phyloP scores from a whole-genome alignment of 2,888 invertebrate genomes.

The Drosophila austrosaltans region DNA sequence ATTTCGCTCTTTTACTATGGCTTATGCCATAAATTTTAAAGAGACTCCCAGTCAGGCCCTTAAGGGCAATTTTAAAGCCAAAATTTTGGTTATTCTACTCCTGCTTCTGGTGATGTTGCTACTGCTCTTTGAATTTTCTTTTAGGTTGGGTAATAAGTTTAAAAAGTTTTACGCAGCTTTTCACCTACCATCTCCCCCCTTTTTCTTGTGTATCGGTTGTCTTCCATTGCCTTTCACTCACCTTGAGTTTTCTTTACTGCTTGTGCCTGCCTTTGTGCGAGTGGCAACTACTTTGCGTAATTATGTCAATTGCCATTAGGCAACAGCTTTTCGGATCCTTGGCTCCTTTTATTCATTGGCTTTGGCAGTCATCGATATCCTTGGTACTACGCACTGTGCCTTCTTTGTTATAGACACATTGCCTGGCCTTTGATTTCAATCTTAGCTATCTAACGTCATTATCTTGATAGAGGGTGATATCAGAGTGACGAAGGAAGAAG shows the following conservation, averaged over 20 bases:
- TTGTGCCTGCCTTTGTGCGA: conserved; percentile 24
- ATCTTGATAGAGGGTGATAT: conserved; percentile 22
- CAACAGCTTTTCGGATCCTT: conserved; percentile 22
- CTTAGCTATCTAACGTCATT: conserved; percentile 51
- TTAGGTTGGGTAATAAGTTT: conserved; percentile 71
- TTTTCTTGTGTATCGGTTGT: conserved; percentile 18
- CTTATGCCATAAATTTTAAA: conserved; percentile 74
- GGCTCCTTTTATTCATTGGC: conserved; percentile 21
- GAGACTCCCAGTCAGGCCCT: conserved; percentile 51
- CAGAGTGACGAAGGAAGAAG: background rate
- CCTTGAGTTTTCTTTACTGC: conserved; percentile 23
- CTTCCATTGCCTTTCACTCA: background rate
- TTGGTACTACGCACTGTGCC: background rate
- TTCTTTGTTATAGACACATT: conserved; percentile 15
- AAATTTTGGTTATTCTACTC: conserved; percentile 35
- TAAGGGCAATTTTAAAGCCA: conserved; percentile 50
- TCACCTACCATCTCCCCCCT: background rate
- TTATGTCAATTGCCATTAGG: conserved; percentile 78
- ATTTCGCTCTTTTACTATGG: conserved; percentile 12
- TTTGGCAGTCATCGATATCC: conserved; percentile 62
- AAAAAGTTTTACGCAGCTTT: conserved; percentile 45
- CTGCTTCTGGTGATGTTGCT: background rate
- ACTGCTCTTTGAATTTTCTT: conserved; percentile 2
- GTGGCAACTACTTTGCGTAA: conserved; percentile 75
- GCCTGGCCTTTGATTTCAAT: conserved; percentile 66